phyloP scores from a whole-genome alignment of 2,888 invertebrate species.

The Arctia plantaginis region DNA sequence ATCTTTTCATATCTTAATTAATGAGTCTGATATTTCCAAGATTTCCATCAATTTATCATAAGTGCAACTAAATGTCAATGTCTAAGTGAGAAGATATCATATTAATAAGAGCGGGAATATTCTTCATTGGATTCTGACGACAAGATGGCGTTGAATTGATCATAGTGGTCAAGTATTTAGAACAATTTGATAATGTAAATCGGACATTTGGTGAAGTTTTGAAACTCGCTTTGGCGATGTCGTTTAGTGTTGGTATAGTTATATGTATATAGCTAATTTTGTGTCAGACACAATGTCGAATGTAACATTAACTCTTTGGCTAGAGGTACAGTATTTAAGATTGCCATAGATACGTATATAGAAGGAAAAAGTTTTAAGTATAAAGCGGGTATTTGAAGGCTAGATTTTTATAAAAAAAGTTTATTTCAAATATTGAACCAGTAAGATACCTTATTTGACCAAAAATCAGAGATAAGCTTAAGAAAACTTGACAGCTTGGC shows the following conservation, averaged over 20 bases:
- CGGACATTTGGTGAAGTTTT: neutral
- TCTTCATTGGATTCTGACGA: neutral
- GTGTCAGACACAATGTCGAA: conserved; percentile 4
- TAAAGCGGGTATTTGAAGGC: neutral
- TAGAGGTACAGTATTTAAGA: neutral
- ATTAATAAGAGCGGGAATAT: neutral
- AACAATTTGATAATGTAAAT: neutral
- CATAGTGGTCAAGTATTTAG: neutral
- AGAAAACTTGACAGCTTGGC: neutral
- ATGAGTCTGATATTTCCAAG: neutral
- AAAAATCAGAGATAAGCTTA: neutral
- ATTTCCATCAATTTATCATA: neutral
- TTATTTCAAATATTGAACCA: too few relatives aligned
- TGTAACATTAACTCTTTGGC: neutral
- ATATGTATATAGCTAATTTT: neutral
- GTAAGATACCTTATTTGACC: too few relatives aligned
- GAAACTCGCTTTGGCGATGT: neutral
- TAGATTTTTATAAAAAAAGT: neutral
- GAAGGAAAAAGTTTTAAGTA: neutral
- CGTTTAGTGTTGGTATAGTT: conserved; percentile 1
- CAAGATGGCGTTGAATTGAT: neutral
- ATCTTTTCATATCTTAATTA: neutral
- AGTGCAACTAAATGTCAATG: neutral
- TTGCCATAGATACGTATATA: neutral
- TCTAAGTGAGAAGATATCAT: neutral